phyloP scores from a whole-genome alignment of 2,888 invertebrate genomes.

The Blastobasis adustella region DNA sequence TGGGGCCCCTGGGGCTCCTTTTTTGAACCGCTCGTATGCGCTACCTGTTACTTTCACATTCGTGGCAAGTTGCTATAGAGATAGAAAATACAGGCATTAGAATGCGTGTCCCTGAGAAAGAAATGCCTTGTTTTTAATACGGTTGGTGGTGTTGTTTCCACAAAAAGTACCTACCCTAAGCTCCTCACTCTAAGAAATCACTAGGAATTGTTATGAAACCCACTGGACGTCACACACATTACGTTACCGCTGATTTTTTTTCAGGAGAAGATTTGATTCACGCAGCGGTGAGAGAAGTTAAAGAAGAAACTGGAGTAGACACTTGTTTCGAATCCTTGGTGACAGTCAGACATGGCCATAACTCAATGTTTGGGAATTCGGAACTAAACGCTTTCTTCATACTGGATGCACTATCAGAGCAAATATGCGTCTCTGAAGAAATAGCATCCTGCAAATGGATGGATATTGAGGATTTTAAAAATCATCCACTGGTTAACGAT shows the following conservation, averaged over 20 bases:
- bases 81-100: too few relatives aligned
- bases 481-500: constrained; percentile 81
- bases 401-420: constrained; percentile 77
- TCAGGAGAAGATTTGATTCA: constrained; percentile 87
- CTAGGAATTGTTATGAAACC: too few relatives aligned
- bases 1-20: too few relatives aligned
- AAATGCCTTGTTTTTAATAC: too few relatives aligned
- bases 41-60: too few relatives aligned
- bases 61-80: too few relatives aligned
- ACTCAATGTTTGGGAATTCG: constrained; percentile 86
- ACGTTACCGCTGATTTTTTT: constrained; percentile 13
- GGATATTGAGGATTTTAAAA: constrained; percentile 81
- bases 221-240: too few relatives aligned
- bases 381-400: constrained; percentile 89
- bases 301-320: constrained; percentile 91
- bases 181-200: too few relatives aligned
- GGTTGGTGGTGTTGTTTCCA: too few relatives aligned
- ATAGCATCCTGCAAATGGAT: constrained; percentile 88
- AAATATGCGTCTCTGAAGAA: constrained; percentile 83
- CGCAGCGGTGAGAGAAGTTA: constrained; percentile 89
- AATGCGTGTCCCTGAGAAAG: too few relatives aligned
- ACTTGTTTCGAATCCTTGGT: constrained; percentile 84
- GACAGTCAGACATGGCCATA: constrained; percentile 85
- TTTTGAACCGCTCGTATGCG: too few relatives aligned
- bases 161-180: too few relatives aligned